A percentile compares a stretch with the other conserved stretches of the same genome.
Evolutionary conservation across 2,888 invertebrate genomes (phyloP).

Genomic region (Callimorpha dominula): DNA sequence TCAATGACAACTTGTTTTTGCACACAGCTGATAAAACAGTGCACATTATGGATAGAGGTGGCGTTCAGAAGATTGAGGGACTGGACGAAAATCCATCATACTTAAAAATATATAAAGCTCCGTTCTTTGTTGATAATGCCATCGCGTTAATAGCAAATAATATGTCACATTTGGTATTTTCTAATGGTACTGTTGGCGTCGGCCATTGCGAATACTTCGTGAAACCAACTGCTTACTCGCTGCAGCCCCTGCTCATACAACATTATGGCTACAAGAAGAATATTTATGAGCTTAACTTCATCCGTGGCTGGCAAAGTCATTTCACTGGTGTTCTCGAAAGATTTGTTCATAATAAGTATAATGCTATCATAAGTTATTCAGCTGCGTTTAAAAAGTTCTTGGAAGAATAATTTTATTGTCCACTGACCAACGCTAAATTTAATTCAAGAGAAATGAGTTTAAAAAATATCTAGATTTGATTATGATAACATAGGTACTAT

Average conservation of each 20-base stretch:
- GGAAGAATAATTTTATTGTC: background rate
- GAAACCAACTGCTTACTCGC: background rate
- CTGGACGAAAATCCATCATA: background rate
- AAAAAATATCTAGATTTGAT: background rate
- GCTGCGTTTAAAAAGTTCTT: background rate
- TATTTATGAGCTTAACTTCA: background rate
- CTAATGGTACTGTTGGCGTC: background rate
- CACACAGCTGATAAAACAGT: background rate
- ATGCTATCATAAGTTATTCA: background rate
- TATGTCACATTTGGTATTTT: background rate
- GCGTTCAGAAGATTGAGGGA: background rate
- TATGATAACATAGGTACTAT: background rate
- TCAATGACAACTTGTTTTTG: background rate
- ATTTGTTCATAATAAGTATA: background rate
- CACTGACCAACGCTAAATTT: no score
- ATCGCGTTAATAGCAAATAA: conserved; percentile 1
- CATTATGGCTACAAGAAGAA: conserved; percentile 4
- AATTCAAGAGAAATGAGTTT: no score
- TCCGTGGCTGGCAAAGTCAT: conserved; percentile 1
- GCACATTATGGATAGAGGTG: background rate
- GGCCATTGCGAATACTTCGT: conserved; percentile 3
- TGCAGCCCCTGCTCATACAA: background rate
- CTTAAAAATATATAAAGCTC: background rate
- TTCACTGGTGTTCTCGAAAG: background rate
- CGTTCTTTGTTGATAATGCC: background rate